These are phyloP conservation scores for Neofelis nebulosa DNA, from an alignment of 2,113 vertebrate species.

Conservation along the genomic window DNA sequence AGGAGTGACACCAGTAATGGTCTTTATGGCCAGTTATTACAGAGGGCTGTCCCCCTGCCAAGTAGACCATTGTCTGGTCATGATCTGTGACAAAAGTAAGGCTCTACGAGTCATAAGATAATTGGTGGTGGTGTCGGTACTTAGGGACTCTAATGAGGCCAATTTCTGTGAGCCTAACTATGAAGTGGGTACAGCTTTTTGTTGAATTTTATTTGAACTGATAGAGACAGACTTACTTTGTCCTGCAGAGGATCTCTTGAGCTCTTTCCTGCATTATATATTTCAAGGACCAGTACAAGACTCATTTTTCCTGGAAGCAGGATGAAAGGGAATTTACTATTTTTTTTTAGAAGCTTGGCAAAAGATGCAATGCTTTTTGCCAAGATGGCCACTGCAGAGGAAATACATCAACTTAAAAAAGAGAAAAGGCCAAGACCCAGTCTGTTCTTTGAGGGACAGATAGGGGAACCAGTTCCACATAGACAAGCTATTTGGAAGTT, in stretches of 20 bases:
- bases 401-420: not conserved
- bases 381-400: not conserved
- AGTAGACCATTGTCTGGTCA: not conserved
- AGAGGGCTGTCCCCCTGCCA: not conserved
- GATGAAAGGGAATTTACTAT: not conserved
- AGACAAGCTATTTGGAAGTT: not conserved
- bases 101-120: constrained; percentile 11
- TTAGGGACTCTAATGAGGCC: constrained; percentile 24
- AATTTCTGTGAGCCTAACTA: constrained; percentile 11
- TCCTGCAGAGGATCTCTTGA: not conserved
- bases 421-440: not conserved
- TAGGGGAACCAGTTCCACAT: no score
- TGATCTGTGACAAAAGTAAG: constrained; percentile 29
- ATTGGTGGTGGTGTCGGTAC: not conserved
- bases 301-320: not conserved
- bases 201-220: constrained; percentile 21
- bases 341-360: constrained; percentile 41
- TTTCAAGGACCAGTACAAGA: not conserved
- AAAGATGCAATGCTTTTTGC: not conserved
- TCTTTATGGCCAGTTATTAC: constrained; percentile 4
- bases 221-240: not conserved
- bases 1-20: constrained; percentile 8
- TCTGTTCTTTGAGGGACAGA: not conserved
- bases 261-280: not conserved
- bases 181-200: not conserved